Evolutionary conservation across 1,140 invertebrate genomes (phyloP).

Genomic region (Galleria mellonella): DNA sequence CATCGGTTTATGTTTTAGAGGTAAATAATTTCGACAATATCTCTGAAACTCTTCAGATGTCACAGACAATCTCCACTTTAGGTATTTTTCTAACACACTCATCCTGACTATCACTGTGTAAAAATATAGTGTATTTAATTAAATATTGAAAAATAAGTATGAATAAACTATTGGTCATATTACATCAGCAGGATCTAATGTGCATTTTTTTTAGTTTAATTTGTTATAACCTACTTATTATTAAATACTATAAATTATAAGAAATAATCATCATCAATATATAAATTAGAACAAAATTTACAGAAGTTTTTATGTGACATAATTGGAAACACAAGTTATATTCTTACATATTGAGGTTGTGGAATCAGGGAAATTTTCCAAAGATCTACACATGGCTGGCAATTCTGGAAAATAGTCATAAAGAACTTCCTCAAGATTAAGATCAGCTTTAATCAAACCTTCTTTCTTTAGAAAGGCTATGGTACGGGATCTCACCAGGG

Average conservation of each 20-base stretch:
- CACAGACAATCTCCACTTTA: conserved; percentile 65
- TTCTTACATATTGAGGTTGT: conserved; percentile 53
- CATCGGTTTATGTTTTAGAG: conserved; percentile 73
- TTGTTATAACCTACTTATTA: too few relatives aligned
- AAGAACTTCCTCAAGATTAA: conserved; percentile 50
- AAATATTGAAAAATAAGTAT: too few relatives aligned
- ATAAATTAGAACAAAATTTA: too few relatives aligned
- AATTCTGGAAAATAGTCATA: conserved; percentile 42
- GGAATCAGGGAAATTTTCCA: conserved; percentile 32
- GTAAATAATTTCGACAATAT: conserved; percentile 69
- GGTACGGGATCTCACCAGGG: conserved; percentile 45
- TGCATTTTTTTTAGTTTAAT: too few relatives aligned
- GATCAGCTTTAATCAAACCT: conserved; percentile 35
- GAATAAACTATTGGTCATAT: too few relatives aligned
- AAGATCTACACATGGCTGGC: conserved; percentile 35
- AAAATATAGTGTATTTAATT: conserved; percentile 4
- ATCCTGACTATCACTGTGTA: conserved; percentile 61
- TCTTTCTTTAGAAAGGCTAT: conserved; percentile 48
- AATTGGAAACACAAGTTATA: conserved; percentile 13
- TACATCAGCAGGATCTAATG: too few relatives aligned
- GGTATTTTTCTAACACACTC: conserved; percentile 63
- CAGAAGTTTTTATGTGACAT: too few relatives aligned
- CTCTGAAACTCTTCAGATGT: conserved; percentile 61
- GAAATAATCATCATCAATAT: too few relatives aligned
- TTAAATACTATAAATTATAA: too few relatives aligned